Base-by-base conservation (phyloP, 2,888 invertebrate species). In the Hedya salicella region DNA sequence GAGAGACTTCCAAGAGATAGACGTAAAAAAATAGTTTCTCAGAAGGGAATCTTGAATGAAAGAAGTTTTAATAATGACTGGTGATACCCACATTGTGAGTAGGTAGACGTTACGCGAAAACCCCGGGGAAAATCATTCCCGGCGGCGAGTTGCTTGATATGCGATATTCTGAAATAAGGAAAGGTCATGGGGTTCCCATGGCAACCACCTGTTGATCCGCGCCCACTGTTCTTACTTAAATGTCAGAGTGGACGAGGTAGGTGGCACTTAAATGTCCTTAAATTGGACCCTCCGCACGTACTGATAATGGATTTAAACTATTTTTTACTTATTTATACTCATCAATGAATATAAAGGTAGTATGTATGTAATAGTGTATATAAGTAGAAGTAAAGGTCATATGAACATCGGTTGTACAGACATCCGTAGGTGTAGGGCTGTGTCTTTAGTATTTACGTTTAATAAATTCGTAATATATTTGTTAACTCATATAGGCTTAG, bases 101-200 rank as follows among this genome's bases (percentile, higher is more conserved):
- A 56, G 48, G 63, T 48, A 63, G 48, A 52, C 36, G 54, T 30
- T 36, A 16, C 30, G 52, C 52, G 44, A 46, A 44, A 46, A 53
- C 46, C 52, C 52, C 64, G 49, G 42, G 44, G 52, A 19, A 40
- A 65, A 66, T 40, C 30, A 48, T 48, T 64, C 66, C 68, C 42
- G 46, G 54, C 32, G 40, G 63, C 68, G 67, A 61, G 50, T 46
- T 67, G 42, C 64, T 56, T 70, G 68, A 67, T 61, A 68, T 19
- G 50, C 40, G 40, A 66, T 69, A 65, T 69, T 66, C 54, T 62
- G 66, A 75, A 80, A 76, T 71, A 75, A 77, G 82, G 77, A 85
- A 87, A 86, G 84, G 86, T 85, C 80, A 80, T 70, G 75, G 64
- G 75, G 89, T 91, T 78, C 74, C 78, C 79, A 87, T 87, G 79